Evolutionary conservation across 2,888 invertebrate species (phyloP).

Genomic region (Brachypalpus laphriformis): DNA sequence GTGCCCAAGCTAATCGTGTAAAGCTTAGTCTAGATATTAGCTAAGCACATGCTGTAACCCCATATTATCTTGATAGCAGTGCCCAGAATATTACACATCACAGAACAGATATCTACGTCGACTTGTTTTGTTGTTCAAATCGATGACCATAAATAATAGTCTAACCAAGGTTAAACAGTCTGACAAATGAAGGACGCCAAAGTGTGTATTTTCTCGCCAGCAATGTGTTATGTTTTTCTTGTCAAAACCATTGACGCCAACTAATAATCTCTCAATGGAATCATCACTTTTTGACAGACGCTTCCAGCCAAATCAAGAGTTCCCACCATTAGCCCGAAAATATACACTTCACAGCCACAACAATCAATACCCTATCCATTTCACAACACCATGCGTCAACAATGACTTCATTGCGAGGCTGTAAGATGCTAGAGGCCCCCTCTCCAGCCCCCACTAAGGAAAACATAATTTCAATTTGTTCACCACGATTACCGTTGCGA

Average conservation of each 20-base stretch:
- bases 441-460: background rate
- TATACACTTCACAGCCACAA: background rate
- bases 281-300: constrained; percentile 24
- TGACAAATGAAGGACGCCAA: background rate
- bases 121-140: too few relatives aligned
- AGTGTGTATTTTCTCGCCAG: background rate
- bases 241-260: background rate
- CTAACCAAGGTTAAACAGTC: background rate
- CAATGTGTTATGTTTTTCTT: background rate
- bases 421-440: background rate
- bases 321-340: background rate
- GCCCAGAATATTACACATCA: too few relatives aligned
- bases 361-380: background rate
- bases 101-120: too few relatives aligned
- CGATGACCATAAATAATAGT: background rate
- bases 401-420: constrained; percentile 42
- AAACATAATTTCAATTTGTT: constrained; percentile 71
- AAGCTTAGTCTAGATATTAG: too few relatives aligned
- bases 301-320: constrained; percentile 9
- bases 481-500: constrained; percentile 58
- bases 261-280: constrained; percentile 23
- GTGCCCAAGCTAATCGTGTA: too few relatives aligned
- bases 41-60: too few relatives aligned
- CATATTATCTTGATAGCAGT: too few relatives aligned
- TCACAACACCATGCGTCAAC: background rate